A percentile compares a stretch with the other conserved stretches of the same genome.
Conservation (phyloP, 2,797 vertebrate genomes). For the Triplophysa yarkandensis region DNA sequence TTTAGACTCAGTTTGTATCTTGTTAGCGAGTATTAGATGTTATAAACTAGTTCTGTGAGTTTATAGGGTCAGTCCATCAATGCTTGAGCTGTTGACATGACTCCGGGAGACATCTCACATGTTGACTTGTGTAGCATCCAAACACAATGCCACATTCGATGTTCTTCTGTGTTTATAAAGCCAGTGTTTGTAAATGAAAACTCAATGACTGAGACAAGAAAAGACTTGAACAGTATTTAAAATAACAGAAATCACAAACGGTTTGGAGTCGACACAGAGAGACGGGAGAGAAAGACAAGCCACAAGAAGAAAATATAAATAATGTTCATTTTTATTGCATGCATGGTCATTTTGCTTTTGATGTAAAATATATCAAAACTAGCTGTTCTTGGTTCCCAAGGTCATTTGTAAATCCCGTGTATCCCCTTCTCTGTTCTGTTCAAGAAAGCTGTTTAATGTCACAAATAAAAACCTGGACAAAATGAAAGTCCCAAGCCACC, state of each 20-base stretch:
- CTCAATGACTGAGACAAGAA: background rate
- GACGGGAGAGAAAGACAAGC: background rate
- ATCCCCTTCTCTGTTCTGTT: no score
- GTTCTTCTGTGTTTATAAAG: background rate
- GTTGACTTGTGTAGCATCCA: background rate
- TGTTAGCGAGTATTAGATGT: background rate
- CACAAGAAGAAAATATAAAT: background rate
- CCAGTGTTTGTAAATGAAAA: background rate
- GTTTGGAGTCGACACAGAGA: background rate
- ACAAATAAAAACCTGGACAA: no score
- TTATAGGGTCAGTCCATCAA: background rate
- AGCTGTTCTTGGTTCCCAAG: background rate
- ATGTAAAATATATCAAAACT: background rate
- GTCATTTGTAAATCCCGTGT: no score
- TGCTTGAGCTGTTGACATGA: background rate
- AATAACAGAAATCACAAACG: background rate
- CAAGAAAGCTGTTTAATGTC: no score
- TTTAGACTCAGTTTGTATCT: background rate
- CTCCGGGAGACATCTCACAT: background rate
- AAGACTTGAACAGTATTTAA: background rate
- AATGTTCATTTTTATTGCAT: background rate
- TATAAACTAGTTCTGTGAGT: background rate
- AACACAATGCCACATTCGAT: background rate
- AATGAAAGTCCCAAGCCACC: no score
- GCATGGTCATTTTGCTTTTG: background rate